Percentiles rank a stretch among this genome's conserved stretches.
These are phyloP conservation scores for Halichondria panicea DNA, from an alignment of 37 sponge, comb jelly and placozoan genomes.

Conservation along the genomic window DNA sequence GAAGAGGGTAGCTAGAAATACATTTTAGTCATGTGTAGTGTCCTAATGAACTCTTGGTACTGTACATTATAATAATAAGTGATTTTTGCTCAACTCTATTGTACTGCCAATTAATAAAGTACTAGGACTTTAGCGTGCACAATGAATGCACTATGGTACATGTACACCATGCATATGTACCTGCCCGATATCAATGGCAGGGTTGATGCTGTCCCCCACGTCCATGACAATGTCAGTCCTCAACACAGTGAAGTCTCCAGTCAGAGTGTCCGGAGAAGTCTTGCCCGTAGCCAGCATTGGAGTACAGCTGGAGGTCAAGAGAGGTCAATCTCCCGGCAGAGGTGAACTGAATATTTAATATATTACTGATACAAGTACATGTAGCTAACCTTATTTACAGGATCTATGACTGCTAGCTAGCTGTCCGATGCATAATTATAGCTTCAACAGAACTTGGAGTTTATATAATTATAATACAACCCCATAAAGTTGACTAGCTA, in stretches of 20 bases:
- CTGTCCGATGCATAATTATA: no score
- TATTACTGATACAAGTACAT: no score
- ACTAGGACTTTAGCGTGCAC: background rate
- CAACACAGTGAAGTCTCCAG: constrained; percentile 64
- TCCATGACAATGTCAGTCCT: constrained; percentile 81
- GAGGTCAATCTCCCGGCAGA: constrained; percentile 67
- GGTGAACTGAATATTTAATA: no score
- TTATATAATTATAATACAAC: no score
- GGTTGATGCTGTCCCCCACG: constrained; percentile 85
- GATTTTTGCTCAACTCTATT: no score
- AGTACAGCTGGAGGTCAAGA: constrained; percentile 59
- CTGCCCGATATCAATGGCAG: constrained; percentile 90
- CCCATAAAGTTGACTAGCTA: no score
- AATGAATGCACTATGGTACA: background rate
- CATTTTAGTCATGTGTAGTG: no score
- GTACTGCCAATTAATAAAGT: no score
- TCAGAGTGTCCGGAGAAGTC: constrained; percentile 80
- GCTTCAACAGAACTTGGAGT: no score
- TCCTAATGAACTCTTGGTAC: background rate
- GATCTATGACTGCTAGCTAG: no score
- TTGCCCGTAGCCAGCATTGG: constrained; percentile 67
- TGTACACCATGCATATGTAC: constrained; percentile 7
- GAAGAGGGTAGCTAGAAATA: no score
- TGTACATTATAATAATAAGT: background rate
- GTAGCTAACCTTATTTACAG: no score